phyloP scores from a whole-genome alignment of 2,888 invertebrate species.

The Latrodectus elegans region DNA sequence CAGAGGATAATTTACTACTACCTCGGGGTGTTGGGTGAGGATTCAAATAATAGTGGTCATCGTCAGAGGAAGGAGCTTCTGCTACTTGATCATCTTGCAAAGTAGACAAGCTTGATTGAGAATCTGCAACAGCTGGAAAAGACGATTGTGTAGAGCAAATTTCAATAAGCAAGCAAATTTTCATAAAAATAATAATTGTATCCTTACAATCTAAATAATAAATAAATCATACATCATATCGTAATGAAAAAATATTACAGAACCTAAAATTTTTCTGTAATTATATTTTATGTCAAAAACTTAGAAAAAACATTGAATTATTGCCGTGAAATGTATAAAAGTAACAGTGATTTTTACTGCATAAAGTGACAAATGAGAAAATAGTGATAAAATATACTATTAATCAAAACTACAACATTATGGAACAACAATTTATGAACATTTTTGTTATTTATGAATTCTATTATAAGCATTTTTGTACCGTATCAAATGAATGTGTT shows the following conservation, averaged over 20 bases:
- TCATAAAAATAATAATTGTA: neutral
- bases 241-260: neutral
- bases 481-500: too few relatives aligned
- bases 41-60: neutral
- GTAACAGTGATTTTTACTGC: too few relatives aligned
- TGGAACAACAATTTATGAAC: too few relatives aligned
- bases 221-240: neutral
- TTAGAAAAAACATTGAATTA: too few relatives aligned
- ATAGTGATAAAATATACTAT: too few relatives aligned
- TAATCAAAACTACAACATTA: too few relatives aligned
- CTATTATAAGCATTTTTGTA: too few relatives aligned
- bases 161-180: neutral
- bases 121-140: conserved; percentile 21
- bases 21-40: conserved; percentile 26
- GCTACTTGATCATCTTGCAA: conserved; percentile 35
- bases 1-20: conserved; percentile 17
- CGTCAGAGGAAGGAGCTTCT: conserved; percentile 34
- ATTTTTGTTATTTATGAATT: too few relatives aligned
- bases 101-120: conserved; percentile 47
- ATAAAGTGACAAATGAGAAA: too few relatives aligned
- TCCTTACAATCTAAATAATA: neutral
- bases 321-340: too few relatives aligned
- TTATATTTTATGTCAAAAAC: neutral
- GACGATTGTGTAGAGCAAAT: neutral
- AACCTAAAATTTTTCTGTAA: neutral